A percentile compares a stretch with the other conserved stretches of the same genome.
Evolutionary conservation across 1,140 invertebrate species (phyloP).

Genomic region (Panulirus ornatus): DNA sequence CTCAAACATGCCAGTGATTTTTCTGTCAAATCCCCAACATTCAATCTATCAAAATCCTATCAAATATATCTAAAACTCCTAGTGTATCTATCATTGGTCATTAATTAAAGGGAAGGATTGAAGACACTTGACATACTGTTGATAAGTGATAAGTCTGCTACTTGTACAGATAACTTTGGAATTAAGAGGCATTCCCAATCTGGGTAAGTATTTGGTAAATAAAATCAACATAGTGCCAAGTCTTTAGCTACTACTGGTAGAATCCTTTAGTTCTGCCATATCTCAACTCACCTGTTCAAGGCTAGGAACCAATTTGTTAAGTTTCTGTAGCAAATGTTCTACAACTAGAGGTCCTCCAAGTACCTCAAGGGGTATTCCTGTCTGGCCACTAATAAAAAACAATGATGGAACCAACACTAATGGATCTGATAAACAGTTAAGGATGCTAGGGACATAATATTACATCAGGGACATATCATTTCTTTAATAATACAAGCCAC

Average conservation of each 20-base stretch:
- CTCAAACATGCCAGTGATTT: too few species aligned
- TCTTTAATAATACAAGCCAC: background rate
- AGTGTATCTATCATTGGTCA: too few species aligned
- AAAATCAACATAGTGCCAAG: too few species aligned
- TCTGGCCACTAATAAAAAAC: constrained; percentile 89
- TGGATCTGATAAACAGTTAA: constrained; percentile 82
- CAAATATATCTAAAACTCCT: too few species aligned
- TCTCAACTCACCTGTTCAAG: constrained; percentile 11
- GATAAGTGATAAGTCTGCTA: too few species aligned
- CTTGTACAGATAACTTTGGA: background rate
- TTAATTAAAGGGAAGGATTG: too few species aligned
- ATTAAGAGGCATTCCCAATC: background rate
- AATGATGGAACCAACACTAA: constrained; percentile 88
- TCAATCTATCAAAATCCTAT: too few species aligned
- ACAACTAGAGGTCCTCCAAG: constrained; percentile 81
- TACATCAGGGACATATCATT: background rate
- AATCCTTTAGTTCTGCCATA: too few species aligned
- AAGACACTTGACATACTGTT: too few species aligned
- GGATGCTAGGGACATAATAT: background rate
- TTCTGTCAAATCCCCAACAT: too few species aligned
- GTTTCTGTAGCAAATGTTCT: constrained; percentile 73
- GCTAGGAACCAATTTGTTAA: background rate
- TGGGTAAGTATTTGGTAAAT: background rate
- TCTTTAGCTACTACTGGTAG: too few species aligned
- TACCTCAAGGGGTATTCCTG: constrained; percentile 86